These are phyloP conservation scores for Cephus nigrinus DNA, from an alignment of 2,888 invertebrate species.

Conservation along the genomic window DNA sequence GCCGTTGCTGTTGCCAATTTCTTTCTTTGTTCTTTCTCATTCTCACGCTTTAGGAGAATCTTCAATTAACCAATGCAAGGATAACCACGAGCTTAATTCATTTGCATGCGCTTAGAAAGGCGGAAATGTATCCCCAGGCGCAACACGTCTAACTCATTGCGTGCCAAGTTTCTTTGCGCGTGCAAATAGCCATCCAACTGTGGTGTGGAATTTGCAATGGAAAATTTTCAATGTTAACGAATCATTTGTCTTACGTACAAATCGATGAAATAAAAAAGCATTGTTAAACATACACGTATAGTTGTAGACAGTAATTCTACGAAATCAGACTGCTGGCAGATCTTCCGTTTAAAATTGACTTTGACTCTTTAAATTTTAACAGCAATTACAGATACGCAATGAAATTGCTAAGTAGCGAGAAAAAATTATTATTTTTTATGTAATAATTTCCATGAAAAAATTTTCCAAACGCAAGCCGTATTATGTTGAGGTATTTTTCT, in stretches of 20 bases:
- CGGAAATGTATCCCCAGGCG: conserved; percentile 37
- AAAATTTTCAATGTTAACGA: neutral
- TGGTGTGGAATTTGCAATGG: neutral
- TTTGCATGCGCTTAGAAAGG: conserved; percentile 49
- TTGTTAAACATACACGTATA: too few relatives aligned
- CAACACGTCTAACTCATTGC: conserved; percentile 2
- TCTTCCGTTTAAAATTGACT: neutral
- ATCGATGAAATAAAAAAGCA: too few relatives aligned
- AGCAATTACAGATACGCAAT: neutral
- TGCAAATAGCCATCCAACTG: conserved; percentile 6
- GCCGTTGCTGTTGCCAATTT: neutral
- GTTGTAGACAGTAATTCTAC: too few relatives aligned
- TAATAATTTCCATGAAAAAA: neutral
- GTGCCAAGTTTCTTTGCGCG: conserved; percentile 24
- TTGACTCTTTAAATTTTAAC: neutral
- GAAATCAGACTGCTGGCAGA: neutral
- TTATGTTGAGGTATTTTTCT: neutral
- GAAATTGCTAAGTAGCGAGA: neutral
- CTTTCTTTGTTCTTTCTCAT: neutral
- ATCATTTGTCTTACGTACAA: neutral
- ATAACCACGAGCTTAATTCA: conserved; percentile 7
- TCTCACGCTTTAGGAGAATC: neutral
- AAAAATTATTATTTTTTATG: neutral
- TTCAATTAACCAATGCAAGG: neutral
- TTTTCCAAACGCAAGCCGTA: neutral